Evolutionary conservation across 1,140 invertebrate genomes (phyloP).

Genomic region (Glomeris maerens): DNA sequence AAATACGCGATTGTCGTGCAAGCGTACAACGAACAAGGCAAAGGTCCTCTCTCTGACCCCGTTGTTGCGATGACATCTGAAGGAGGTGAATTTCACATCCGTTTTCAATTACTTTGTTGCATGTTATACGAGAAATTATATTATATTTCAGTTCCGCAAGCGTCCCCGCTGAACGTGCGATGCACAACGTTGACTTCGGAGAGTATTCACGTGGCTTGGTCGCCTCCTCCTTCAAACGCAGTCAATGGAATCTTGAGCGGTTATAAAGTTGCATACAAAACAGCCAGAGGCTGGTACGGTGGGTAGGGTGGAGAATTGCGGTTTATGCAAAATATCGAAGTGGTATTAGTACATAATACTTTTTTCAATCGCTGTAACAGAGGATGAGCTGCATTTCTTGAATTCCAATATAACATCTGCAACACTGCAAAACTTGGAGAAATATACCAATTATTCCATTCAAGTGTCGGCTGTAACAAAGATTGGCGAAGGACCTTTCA

Average conservation of each 20-base stretch:
- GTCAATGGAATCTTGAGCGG: conserved; percentile 44
- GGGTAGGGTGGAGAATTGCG: conserved; percentile 31
- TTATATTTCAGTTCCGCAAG: conserved; percentile 31
- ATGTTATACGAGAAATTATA: not conserved
- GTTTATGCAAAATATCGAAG: not conserved
- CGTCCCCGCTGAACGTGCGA: conserved; percentile 68
- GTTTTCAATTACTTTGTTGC: too few relatives aligned
- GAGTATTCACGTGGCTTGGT: conserved; percentile 84
- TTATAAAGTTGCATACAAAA: conserved; percentile 17
- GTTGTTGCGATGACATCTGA: conserved; percentile 58
- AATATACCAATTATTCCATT: conserved; percentile 85
- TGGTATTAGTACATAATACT: not conserved
- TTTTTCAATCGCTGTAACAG: not conserved
- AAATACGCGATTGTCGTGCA: conserved; percentile 30
- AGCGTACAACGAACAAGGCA: conserved; percentile 32
- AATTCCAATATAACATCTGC: not conserved
- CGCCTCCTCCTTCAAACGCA: conserved; percentile 69
- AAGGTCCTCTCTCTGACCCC: conserved; percentile 58
- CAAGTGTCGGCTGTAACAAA: conserved; percentile 73
- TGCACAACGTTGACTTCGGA: conserved; percentile 83
- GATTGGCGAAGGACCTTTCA: conserved; percentile 75
- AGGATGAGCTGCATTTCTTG: not conserved
- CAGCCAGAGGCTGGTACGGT: conserved; percentile 57
- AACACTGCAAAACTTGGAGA: conserved; percentile 21
- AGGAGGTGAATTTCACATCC: conserved; percentile 58